These are phyloP conservation scores for Cheumatopsyche charites DNA, from an alignment of 1,140 invertebrate genomes.

Conservation along the genomic window DNA sequence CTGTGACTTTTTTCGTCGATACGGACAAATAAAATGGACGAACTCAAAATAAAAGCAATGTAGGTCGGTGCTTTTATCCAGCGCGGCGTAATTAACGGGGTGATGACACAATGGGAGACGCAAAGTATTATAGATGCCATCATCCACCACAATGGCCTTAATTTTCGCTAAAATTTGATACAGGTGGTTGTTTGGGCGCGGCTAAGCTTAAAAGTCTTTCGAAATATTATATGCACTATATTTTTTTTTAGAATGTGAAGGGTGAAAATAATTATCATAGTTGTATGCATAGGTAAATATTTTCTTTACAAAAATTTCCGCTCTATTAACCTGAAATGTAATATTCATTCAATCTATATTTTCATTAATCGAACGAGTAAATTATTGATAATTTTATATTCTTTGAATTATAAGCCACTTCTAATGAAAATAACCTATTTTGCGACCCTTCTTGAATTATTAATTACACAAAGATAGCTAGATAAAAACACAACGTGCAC, in stretches of 20 bases:
- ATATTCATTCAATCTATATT: too few species aligned
- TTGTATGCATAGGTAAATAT: too few species aligned
- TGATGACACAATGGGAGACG: background rate
- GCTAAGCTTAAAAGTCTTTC: background rate
- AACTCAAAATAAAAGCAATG: background rate
- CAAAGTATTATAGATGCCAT: background rate
- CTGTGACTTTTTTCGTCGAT: background rate
- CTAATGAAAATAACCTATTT: background rate
- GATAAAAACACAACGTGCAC: background rate
- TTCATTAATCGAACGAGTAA: background rate
- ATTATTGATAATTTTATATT: background rate
- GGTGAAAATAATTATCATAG: background rate
- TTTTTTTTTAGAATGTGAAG: too few species aligned
- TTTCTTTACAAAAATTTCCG: too few species aligned
- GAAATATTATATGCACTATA: too few species aligned
- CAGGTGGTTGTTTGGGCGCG: background rate
- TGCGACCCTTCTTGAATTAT: background rate
- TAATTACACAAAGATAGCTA: constrained; percentile 4
- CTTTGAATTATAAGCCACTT: background rate
- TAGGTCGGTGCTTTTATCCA: background rate
- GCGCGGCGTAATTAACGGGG: background rate
- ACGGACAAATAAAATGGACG: background rate
- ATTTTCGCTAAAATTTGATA: constrained; percentile 15
- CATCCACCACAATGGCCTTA: constrained; percentile 1
- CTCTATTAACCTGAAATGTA: too few species aligned